phyloP scores from a whole-genome alignment of 2,797 vertebrate genomes.

The Melanogrammus aeglefinus region DNA sequence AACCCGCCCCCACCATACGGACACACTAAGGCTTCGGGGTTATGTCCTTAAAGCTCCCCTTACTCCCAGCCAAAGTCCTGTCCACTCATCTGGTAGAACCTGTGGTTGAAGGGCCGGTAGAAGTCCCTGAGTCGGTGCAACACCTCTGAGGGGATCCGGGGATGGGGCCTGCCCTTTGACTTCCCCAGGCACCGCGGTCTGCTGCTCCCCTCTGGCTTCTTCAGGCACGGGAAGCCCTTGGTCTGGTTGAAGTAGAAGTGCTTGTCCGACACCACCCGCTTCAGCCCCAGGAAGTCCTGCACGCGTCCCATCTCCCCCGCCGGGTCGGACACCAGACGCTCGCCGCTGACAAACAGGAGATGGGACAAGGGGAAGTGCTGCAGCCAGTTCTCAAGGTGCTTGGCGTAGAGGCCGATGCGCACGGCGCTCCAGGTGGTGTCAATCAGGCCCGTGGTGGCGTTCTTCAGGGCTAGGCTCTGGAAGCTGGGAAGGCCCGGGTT shows the following conservation, averaged over 20 bases:
- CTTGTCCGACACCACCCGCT: slow-evolving; percentile 84
- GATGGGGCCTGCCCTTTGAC: slow-evolving; percentile 90
- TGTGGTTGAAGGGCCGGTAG: slow-evolving; percentile 89
- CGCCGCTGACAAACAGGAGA: slow-evolving; percentile 91
- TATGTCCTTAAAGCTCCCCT: slow-evolving; percentile 13
- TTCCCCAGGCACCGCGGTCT: slow-evolving; percentile 88
- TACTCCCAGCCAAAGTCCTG: slow-evolving; percentile 94
- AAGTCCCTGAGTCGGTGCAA: slow-evolving; percentile 86
- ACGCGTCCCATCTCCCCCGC: slow-evolving; percentile 88
- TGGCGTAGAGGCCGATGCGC: slow-evolving; percentile 90
- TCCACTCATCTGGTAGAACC: slow-evolving; percentile 93
- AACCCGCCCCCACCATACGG: not conserved
- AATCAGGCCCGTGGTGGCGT: slow-evolving; percentile 78
- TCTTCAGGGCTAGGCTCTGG: slow-evolving; percentile 84
- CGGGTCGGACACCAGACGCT: slow-evolving; percentile 87
- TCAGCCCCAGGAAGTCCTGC: slow-evolving; percentile 92
- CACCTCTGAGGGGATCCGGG: slow-evolving; percentile 77
- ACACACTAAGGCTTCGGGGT: slow-evolving; percentile 7
- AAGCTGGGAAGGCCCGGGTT: slow-evolving; percentile 87
- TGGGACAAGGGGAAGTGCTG: slow-evolving; percentile 84
- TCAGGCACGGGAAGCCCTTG: slow-evolving; percentile 94
- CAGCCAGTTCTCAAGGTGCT: slow-evolving; percentile 92
- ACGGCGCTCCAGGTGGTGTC: slow-evolving; percentile 91
- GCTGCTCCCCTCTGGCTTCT: slow-evolving; percentile 86
- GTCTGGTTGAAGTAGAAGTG: slow-evolving; percentile 96